Evolutionary conservation across 1,140 invertebrate species (phyloP), one percentile per base, ranked within the genome.

Genomic region (Drosophila nasuta): DNA sequence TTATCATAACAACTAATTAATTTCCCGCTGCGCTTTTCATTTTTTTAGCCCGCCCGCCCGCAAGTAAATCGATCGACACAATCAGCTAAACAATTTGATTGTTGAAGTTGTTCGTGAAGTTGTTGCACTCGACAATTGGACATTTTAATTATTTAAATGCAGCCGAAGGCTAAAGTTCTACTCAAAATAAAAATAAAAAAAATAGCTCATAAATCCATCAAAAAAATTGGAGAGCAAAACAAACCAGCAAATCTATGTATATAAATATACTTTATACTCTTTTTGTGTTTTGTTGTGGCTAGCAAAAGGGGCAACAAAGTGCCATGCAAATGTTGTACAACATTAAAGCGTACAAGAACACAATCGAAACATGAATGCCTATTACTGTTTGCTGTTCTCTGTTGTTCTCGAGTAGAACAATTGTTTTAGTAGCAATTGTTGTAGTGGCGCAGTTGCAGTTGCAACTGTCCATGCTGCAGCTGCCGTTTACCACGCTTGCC

Each of bases 71-170:
- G 54, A 64, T 82, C 68, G 59, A 57, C 52, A 58, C 69, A 72
- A 72, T 72, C 69, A 72, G 45, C 69, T 7, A 8, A 59, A 38
- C 52, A 45, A 71, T 54, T 58, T 49, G 28, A 75, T 76, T 79
- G 38, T 65, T 41, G 30, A 43, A 64, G 15, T 78, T 69, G 49
- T 41, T 57, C 43, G 43, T 57, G 33, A 43, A 69, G 49, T 63
- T 63, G 33, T 49, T 41, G 45, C 20, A 38, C 30, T 65, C 66
- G 54, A 70, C 41, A 79, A 51, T 67, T 67, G 73, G 80, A 87
- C 83, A 71, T 88, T 83, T 87, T 87, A 87, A 87, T 87, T 88
- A 87, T 88, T 88, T 88, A 88, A 87, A 87, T 87, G 83, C 77
- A 78, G 80, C 77, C 80, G 83, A 87, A 87, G 83, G 83, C 83